Base-by-base conservation (phyloP, 2,797 vertebrate species). In the Bufotes viridis region DNA sequence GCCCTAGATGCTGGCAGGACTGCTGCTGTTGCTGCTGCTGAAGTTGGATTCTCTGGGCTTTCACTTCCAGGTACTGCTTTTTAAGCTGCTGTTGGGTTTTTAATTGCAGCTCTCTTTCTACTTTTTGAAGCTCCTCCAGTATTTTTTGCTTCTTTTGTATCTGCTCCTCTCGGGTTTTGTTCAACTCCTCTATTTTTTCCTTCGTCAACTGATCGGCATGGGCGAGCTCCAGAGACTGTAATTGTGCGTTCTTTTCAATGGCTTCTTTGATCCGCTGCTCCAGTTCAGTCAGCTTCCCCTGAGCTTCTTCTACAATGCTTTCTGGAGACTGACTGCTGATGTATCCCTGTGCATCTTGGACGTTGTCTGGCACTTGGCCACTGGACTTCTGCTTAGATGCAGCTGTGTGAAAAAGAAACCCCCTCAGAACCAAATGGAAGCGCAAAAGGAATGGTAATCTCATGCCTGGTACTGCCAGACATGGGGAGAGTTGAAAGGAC, bases 291-390 rank as follows among this genome's bases (percentile, higher is more conserved):
- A 96, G 94, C 94, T 96, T 96, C 93, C 96, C 96, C 94, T 96
- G 95, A 95, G 96, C 95, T 93, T 96, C 96, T 96, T 96, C 96
- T 94, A 96, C 96, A 96, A 96, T 96, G 94, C 96, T 96, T 94
- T 96, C 96, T 94, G 95, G 95, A 94, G 96, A 96, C 94, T 96
- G 96, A 94, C 94, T 96, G 94, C 94, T 95, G 92, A 96, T 95
- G 95, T 95, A 96, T 94, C 95, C 95, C 94, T 96, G 95, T 92
- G 95, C 95, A 94, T 96, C 95, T 94, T 95, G 95, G 94, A 94
- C 95, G 94, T 94, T 94, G 94, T 95, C 92, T 94, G 95, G 95
- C 95, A 95, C 95, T 93, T 95, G 95, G 94, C 94, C 96, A 95
- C 94, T 95, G 95, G 95, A 95, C 95, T 96, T 96, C 96, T 96